phyloP scores from a whole-genome alignment of 2,888 invertebrate genomes.

The Ommatoiulus sabulosus region DNA sequence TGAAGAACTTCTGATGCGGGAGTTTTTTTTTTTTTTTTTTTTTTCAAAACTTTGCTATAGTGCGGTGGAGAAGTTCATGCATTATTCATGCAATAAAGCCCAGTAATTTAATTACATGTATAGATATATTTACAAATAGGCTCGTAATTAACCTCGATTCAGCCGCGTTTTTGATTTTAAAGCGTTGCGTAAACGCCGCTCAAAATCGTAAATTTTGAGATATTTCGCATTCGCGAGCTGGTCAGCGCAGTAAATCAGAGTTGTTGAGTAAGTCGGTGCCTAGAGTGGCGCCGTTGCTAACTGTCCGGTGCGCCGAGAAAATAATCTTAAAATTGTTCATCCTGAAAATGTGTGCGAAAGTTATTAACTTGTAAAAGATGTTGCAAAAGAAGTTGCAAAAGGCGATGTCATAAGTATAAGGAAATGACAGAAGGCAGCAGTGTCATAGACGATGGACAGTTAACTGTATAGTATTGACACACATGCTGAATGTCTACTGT shows the following conservation, averaged over 20 bases:
- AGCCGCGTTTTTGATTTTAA: not conserved
- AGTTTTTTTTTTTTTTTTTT: not conserved
- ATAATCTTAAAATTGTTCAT: not conserved
- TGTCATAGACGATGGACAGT: too few relatives aligned
- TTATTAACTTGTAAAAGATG: too few relatives aligned
- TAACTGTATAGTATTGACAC: too few relatives aligned
- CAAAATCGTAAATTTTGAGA: conserved; percentile 14
- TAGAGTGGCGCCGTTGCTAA: not conserved
- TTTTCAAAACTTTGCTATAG: not conserved
- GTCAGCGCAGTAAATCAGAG: not conserved
- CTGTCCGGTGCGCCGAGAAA: not conserved
- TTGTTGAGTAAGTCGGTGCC: not conserved
- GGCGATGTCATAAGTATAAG: too few relatives aligned
- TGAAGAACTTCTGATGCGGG: too few relatives aligned
- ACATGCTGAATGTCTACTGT: too few relatives aligned
- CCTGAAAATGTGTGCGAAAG: not conserved
- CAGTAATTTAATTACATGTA: conserved; percentile 1
- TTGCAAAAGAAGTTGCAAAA: too few relatives aligned
- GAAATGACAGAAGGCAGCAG: too few relatives aligned
- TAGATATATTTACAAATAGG: not conserved
- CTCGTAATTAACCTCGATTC: not conserved
- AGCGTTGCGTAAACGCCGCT: not conserved
- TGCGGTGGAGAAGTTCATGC: not conserved
- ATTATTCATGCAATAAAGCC: not conserved
- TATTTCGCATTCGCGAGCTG: not conserved